A percentile compares a stretch with the other conserved stretches of the same genome.
phyloP scores from a whole-genome alignment of 2,113 vertebrate species.

The Hiodon alosoides region DNA sequence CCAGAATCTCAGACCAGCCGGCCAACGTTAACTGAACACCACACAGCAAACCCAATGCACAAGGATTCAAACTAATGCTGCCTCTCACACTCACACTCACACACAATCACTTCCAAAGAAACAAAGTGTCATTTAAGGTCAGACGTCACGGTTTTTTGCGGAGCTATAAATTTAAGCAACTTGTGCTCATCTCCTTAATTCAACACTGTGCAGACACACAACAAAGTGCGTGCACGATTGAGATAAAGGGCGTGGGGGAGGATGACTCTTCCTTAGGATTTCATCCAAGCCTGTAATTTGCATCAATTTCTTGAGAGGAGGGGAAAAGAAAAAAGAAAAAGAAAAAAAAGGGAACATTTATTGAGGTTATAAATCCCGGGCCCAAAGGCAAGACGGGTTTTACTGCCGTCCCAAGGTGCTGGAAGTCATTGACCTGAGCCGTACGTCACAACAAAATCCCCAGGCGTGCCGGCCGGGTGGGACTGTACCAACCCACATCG shows the following conservation, averaged over 20 bases:
- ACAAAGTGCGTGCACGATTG: constrained; percentile 2
- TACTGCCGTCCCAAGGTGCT: constrained; percentile 46
- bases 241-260: constrained; percentile 22
- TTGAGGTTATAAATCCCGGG: constrained; percentile 46
- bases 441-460: neutral
- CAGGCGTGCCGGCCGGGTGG: neutral
- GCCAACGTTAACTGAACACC: neutral
- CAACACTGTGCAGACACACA: neutral
- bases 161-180: constrained; percentile 4
- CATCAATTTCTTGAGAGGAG: constrained; percentile 34
- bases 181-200: neutral
- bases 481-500: neutral
- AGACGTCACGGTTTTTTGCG: neutral
- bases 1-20: constrained; percentile 21
- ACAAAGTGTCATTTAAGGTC: constrained; percentile 9
- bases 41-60: no score
- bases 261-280: constrained; percentile 40
- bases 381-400: constrained; percentile 41
- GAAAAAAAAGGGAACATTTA: constrained; percentile 34
- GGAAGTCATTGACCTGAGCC: constrained; percentile 36
- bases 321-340: constrained; percentile 2
- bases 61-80: neutral
- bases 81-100: constrained; percentile 8
- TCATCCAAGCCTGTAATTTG: constrained; percentile 45
- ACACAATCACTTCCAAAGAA: constrained; percentile 15